Percentiles rank a stretch among this genome's conserved stretches.
Evolutionary conservation across 2,888 invertebrate genomes (phyloP).

Genomic region (Patella pellucida): DNA sequence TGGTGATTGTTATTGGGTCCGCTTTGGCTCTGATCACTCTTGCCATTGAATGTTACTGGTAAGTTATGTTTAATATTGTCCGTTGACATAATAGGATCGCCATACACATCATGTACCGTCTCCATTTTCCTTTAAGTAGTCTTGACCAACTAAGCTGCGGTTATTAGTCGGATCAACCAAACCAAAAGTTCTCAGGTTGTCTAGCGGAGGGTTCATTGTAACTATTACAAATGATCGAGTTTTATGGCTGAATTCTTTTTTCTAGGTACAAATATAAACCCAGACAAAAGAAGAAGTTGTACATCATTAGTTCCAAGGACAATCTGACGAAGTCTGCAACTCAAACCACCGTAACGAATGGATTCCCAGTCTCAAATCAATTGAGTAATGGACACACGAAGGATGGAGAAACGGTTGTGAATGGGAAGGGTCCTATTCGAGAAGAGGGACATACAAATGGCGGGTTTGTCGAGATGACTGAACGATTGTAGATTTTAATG

Average conservation of each 20-base stretch:
- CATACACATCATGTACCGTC: too few species aligned
- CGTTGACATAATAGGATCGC: too few species aligned
- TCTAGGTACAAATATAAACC: constrained; percentile 39
- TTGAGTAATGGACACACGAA: background rate
- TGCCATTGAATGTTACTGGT: constrained; percentile 84
- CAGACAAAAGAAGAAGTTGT: constrained; percentile 35
- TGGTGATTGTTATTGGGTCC: constrained; percentile 96
- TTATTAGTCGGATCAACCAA: too few species aligned
- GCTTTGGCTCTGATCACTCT: constrained; percentile 91
- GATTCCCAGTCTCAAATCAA: background rate
- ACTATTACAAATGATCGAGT: too few species aligned
- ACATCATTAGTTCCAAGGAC: constrained; percentile 30
- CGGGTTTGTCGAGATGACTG: constrained; percentile 32
- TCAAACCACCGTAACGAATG: constrained; percentile 19
- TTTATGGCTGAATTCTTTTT: background rate
- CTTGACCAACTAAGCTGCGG: too few species aligned
- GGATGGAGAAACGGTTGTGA: constrained; percentile 6
- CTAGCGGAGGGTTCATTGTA: too few species aligned
- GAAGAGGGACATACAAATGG: constrained; percentile 22
- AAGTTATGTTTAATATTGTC: constrained; percentile 21
- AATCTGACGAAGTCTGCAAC: constrained; percentile 26
- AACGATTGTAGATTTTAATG: constrained; percentile 23
- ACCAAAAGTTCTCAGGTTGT: too few species aligned
- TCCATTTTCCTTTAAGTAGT: too few species aligned
- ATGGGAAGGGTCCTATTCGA: constrained; percentile 5